Percentiles rank a stretch among this genome's conserved stretches.
phyloP scores from a whole-genome alignment of 2,888 invertebrate genomes.

The Charanyca ferruginea region DNA sequence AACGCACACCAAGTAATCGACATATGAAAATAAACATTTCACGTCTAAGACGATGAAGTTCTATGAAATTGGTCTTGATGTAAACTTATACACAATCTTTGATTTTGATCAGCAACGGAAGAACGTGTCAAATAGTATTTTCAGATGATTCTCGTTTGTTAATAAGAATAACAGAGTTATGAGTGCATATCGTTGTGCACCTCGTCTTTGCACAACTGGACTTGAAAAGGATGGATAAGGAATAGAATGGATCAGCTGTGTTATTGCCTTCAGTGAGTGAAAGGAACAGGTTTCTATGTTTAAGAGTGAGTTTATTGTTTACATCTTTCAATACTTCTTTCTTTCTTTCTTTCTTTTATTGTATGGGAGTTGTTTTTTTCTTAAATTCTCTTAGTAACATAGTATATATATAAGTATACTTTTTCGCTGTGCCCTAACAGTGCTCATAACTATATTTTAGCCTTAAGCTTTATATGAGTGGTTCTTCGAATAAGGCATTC shows the following conservation, averaged over 20 bases:
- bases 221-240: slow-evolving; percentile 14
- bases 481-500: no score
- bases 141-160: slow-evolving; percentile 45
- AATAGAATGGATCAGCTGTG: slow-evolving; percentile 40
- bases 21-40: slow-evolving; percentile 87
- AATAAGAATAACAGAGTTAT: slow-evolving; percentile 44
- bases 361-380: no score
- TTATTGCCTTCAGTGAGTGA: slow-evolving; percentile 33
- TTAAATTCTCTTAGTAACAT: no score
- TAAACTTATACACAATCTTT: slow-evolving; percentile 63
- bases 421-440: no score
- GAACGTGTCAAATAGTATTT: slow-evolving; percentile 58
- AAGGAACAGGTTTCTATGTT: slow-evolving; percentile 29
- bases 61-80: slow-evolving; percentile 80
- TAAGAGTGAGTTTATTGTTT: neutral
- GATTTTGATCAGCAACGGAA: slow-evolving; percentile 61
- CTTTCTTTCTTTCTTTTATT: no score
- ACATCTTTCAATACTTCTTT: neutral
- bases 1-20: slow-evolving; percentile 79
- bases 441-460: no score
- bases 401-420: no score
- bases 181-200: slow-evolving; percentile 55
- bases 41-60: slow-evolving; percentile 76
- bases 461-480: no score
- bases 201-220: slow-evolving; percentile 39